These are phyloP conservation scores for Nephrocerus scutellatus DNA, from an alignment of 2,888 invertebrate genomes.

Conservation along the genomic window DNA sequence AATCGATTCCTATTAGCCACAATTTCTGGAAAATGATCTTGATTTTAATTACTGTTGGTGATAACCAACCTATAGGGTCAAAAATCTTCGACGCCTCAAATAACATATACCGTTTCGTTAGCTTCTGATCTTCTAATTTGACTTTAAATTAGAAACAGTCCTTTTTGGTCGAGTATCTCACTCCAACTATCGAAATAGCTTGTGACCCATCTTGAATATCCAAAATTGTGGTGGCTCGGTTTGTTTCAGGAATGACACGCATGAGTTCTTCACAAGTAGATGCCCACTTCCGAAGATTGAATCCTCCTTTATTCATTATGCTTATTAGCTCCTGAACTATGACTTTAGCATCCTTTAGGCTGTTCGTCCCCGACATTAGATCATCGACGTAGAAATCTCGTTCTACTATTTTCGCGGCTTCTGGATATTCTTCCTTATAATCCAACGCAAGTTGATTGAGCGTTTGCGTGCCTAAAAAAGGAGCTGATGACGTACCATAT, in stretches of 20 bases:
- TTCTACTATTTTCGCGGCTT: neutral
- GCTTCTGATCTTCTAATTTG: too few species aligned
- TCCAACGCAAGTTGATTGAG: constrained; percentile 1
- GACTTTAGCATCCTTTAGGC: neutral
- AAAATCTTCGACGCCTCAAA: neutral
- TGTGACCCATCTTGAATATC: constrained; percentile 1
- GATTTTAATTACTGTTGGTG: neutral
- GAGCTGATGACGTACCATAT: constrained; percentile 3
- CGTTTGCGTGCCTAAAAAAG: constrained; percentile 4
- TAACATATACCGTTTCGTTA: constrained; percentile 1
- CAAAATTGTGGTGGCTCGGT: neutral
- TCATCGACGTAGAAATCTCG: constrained; percentile 1
- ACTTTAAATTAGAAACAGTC: too few species aligned
- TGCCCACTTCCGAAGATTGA: constrained; percentile 2
- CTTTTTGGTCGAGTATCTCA: neutral
- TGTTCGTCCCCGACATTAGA: constrained; percentile 1
- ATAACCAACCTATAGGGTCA: constrained; percentile 5
- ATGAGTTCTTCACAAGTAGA: neutral
- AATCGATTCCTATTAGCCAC: neutral
- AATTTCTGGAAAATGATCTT: constrained; percentile 1
- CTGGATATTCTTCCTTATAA: neutral
- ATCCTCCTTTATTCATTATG: neutral
- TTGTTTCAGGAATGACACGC: neutral
- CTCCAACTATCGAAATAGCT: constrained; percentile 2
- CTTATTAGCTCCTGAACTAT: neutral